phyloP scores from a whole-genome alignment of 2,113 vertebrate genomes.

The Vanacampus margaritifer region DNA sequence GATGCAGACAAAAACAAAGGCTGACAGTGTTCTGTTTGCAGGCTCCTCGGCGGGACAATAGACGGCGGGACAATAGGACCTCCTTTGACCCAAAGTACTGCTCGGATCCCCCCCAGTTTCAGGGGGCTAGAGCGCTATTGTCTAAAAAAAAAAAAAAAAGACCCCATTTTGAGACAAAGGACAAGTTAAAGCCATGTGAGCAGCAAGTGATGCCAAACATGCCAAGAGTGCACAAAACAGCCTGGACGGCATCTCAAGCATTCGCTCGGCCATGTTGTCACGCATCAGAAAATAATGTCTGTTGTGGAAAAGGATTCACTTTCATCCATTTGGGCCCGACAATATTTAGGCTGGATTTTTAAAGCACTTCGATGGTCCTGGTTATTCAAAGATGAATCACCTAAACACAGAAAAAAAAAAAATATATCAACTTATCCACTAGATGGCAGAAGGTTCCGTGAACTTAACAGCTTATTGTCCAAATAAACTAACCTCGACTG shows the following conservation, averaged over 20 bases:
- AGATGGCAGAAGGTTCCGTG: too few species aligned
- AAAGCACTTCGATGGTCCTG: too few species aligned
- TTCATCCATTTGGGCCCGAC: background rate
- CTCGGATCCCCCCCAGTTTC: conserved; percentile 57
- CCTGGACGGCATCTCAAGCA: background rate
- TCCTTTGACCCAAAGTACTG: conserved; percentile 63
- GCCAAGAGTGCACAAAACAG: background rate
- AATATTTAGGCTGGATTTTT: too few species aligned
- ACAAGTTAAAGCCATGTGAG: conserved; percentile 46
- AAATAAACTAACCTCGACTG: too few species aligned
- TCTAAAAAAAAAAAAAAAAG: conserved; percentile 48
- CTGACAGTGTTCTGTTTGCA: conserved; percentile 69
- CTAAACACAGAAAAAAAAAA: too few species aligned
- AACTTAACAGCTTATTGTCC: too few species aligned
- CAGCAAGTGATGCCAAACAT: conserved; percentile 35
- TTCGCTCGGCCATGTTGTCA: too few species aligned
- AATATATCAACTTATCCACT: too few species aligned
- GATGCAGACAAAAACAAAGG: conserved; percentile 68
- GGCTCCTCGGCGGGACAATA: conserved; percentile 72
- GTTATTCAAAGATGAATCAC: too few species aligned
- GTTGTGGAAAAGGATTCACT: too few species aligned
- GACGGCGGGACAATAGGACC: conserved; percentile 66
- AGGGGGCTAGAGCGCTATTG: conserved; percentile 56
- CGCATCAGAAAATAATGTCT: too few species aligned
- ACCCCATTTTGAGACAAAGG: conserved; percentile 59